Evolutionary conservation across 2,797 vertebrate species (phyloP), one percentile per base, ranked within the genome.

Genomic region (Garrulus glandarius): DNA sequence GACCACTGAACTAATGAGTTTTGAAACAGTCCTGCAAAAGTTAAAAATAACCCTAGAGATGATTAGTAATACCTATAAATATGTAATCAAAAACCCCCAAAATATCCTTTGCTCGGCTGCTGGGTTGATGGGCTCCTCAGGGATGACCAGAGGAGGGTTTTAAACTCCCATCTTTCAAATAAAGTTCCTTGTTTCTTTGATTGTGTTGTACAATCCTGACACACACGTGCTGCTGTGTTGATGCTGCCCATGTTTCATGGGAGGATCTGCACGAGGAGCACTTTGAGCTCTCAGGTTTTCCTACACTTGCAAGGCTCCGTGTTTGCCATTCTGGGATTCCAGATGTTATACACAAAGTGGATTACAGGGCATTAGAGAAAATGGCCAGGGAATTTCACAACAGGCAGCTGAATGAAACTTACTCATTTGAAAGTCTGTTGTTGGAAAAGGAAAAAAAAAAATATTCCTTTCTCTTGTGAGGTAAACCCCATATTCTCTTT

Each of bases 311-410:
- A 24, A 91, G 57, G 30, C 64, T 88, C 49, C 6, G 13, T 44
- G 30, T 84, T 93, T 92, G 63, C 64, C 22, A 30, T 87, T 83
- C 59, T 72, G 74, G 61, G 22, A 17, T 32, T 65, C 27, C 41
- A 78, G 41, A 12, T 2, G 5, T 41, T 43, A 2, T 21, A n/a
- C 61, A 79, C 22, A 46, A 37, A 79, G 29, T 46, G 32, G 84
- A 95, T 97, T 95, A 81, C 72, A 83, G 36, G 47, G 67, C 41
- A 70, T 78, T 89, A 89, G 39, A 72, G 57, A 91, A 87, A 92
- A 78, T 71, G 75, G 15, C 89, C 81, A 70, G 53, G 55, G 41
- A 97, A 70, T 77, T 70, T 92, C 82, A 68, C 82, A 78, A 55
- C 6, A 87, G 72, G 83, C 52, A 87, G 67, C 34, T 91, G 72